Conservation (phyloP, 2,113 vertebrate species). For the Scatophagus argus region DNA sequence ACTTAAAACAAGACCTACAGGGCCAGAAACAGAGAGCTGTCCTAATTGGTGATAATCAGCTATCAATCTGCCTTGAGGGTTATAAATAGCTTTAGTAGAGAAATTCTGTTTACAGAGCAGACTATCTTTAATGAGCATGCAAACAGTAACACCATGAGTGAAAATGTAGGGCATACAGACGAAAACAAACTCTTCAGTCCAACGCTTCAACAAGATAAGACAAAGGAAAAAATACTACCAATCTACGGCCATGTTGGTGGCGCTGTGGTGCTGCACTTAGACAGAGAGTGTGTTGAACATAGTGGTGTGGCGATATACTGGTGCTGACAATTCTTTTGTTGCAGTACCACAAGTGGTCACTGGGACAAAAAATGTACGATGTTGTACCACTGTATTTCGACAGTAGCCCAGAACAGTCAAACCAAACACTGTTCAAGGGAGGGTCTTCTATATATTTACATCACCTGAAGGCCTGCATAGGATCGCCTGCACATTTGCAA, state of each 20-base stretch:
- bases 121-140: conserved; percentile 55
- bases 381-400: too few relatives aligned
- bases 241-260: neutral
- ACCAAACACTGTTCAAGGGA: too few relatives aligned
- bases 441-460: too few relatives aligned
- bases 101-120: conserved; percentile 41
- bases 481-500: too few relatives aligned
- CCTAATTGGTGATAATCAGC: conserved; percentile 61
- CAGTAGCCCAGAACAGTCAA: too few relatives aligned
- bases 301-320: too few relatives aligned
- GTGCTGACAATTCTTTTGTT: too few relatives aligned
- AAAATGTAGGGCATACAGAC: conserved; percentile 45
- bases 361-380: too few relatives aligned
- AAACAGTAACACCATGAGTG: conserved; percentile 31
- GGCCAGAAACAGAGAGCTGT: conserved; percentile 49
- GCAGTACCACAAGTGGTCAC: neutral
- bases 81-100: conserved; percentile 63
- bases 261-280: neutral
- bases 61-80: conserved; percentile 55
- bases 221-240: neutral
- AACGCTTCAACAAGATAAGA: neutral
- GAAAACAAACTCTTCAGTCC: conserved; percentile 23
- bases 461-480: too few relatives aligned
- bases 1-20: conserved; percentile 20
- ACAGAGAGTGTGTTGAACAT: neutral